Evolutionary conservation across 2,113 vertebrate species (phyloP), one percentile per base, ranked within the genome.

Genomic region (Hippopotamus amphibius): DNA sequence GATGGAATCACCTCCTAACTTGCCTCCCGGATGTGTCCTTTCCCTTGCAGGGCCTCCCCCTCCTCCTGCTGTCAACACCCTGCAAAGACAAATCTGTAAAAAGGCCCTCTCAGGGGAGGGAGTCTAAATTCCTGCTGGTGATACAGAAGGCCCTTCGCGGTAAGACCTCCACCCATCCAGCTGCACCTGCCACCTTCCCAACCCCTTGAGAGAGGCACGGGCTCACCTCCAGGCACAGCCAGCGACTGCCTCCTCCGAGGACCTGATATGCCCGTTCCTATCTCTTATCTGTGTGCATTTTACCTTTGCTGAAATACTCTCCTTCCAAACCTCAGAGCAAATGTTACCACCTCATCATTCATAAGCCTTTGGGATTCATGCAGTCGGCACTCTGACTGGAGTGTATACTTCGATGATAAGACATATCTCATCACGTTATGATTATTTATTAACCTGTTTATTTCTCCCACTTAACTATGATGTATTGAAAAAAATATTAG

Each of bases 371-470:
- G 61, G 82, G n/a, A 88, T 88, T 87, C 59, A 71, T 59, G 43
- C 4, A 74, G 33, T 69, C 33, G 89, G 71, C 41, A 65, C 12
- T 88, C 63, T 74, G 28, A 37, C 37, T 37, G 37, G 37, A 37
- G 37, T 79, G 21, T 13, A 66, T 37, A 90, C 16, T 63, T 81
- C 41, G 92, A 87, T 95, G 88, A 71, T 55, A 69, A 95, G 14
- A 48, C 15, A 24, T 65, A 87, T 22, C 53, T 93, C 21, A 80
- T 77, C 63, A 43, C 16, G 41, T 90, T 76, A 90, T 57, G 22
- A 65, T 88, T 86, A 66, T 68, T 90, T 90, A 80, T 37, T 46
- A 91, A 93, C 12, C 37, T 92, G 53, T 61, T 88, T 69, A 2
- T 59, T 97, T 81, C 66, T 94, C 7, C 13, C 19, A 80, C 37